Conservation (phyloP, 2,797 vertebrate genomes). For the Carcharodon carcharias region DNA sequence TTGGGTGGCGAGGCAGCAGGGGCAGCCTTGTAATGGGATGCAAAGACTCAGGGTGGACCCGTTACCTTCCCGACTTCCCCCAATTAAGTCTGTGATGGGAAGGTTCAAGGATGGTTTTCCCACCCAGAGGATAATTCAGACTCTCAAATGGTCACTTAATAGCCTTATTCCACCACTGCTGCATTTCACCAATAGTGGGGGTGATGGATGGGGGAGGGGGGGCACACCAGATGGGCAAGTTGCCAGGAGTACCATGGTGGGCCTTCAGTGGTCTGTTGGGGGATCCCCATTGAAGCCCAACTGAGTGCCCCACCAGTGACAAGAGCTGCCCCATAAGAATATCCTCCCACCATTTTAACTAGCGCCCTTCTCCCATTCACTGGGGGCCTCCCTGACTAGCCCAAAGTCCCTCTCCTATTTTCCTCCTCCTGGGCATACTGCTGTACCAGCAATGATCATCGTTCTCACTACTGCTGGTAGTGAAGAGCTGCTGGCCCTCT, state of each 20-base stretch:
- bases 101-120: neutral
- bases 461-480: no score
- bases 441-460: neutral
- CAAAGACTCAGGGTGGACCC: neutral
- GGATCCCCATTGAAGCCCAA: no score
- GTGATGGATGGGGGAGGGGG: no score
- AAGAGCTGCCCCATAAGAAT: neutral
- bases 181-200: no score
- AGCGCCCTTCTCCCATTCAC: neutral
- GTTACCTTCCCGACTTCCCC: no score
- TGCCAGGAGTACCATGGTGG: neutral
- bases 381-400: no score
- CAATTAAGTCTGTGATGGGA: neutral
- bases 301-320: neutral
- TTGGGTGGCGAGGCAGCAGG: neutral
- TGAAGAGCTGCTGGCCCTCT: neutral
- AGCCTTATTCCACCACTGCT: neutral
- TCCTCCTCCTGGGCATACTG: neutral
- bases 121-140: neutral
- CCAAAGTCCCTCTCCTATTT: neutral
- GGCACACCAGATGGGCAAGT: no score
- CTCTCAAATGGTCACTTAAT: neutral
- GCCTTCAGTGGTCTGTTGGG: neutral
- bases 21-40: neutral
- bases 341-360: neutral